Conservation (phyloP, 2,113 vertebrate genomes). For the Bambusicola thoracicus region DNA sequence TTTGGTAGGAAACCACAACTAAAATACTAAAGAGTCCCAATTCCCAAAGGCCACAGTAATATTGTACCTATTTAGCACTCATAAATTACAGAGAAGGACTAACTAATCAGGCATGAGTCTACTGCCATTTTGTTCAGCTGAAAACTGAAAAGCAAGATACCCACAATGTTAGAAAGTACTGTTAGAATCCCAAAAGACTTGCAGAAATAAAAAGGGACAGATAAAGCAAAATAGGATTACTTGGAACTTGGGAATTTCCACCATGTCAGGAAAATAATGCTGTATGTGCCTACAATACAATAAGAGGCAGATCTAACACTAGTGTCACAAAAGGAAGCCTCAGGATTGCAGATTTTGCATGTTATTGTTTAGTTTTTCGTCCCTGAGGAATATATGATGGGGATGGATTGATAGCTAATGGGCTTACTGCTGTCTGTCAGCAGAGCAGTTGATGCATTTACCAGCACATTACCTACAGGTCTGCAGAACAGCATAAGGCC, state of each 20-base stretch:
- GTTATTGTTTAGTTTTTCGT: not conserved
- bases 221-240: constrained; percentile 53
- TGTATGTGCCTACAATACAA: not conserved
- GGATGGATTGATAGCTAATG: not conserved
- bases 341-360: not conserved
- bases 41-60: not conserved
- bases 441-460: not conserved
- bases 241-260: constrained; percentile 38
- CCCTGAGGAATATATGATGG: not conserved
- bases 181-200: constrained; percentile 10
- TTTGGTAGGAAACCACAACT: not conserved
- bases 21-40: not conserved
- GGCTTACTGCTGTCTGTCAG: not conserved
- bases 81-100: constrained; percentile 3
- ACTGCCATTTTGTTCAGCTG: constrained; percentile 6
- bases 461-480: not conserved
- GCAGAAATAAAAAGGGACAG: constrained; percentile 18
- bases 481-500: not conserved
- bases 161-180: not conserved
- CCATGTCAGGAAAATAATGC: not conserved
- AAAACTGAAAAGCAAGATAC: not conserved
- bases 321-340: not conserved
- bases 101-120: not conserved
- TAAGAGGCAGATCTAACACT: not conserved
- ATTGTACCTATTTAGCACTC: constrained; percentile 1